Percentiles rank a stretch among this genome's conserved stretches.
phyloP scores from a whole-genome alignment of 2,113 vertebrate species.

The Amphilophus citrinellus region DNA sequence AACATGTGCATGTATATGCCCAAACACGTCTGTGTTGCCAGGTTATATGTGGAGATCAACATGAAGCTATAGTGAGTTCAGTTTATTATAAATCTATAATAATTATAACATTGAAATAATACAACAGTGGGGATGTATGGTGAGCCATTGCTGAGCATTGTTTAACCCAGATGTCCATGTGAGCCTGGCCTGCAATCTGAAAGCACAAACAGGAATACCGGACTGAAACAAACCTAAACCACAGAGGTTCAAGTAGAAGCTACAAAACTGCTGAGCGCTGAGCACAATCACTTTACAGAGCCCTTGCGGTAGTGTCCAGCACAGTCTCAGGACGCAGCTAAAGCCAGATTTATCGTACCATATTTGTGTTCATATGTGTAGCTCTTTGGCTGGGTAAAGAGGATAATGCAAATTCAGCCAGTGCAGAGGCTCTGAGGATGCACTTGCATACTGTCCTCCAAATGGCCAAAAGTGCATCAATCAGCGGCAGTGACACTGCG shows the following conservation, averaged over 20 bases:
- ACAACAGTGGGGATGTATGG: no score
- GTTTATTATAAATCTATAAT: background rate
- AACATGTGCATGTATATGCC: background rate
- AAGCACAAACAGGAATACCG: background rate
- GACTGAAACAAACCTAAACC: background rate
- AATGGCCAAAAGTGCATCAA: background rate
- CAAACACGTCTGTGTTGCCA: background rate
- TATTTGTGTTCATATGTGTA: background rate
- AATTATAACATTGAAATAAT: background rate
- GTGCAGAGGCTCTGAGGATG: background rate
- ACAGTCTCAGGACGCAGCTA: background rate
- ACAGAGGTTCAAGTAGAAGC: background rate
- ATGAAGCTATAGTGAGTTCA: background rate
- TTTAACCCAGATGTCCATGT: background rate
- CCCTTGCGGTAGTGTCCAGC: background rate
- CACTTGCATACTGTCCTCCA: background rate
- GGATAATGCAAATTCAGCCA: background rate
- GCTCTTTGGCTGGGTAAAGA: background rate
- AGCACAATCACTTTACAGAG: background rate
- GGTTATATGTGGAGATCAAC: background rate
- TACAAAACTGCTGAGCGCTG: background rate
- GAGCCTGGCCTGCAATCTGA: background rate
- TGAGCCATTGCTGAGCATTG: no score
- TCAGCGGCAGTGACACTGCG: background rate
- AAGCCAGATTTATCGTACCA: background rate